Evolutionary conservation across 2,888 invertebrate genomes (phyloP), one percentile per base, ranked within the genome.

Genomic region (Sericinus montela): DNA sequence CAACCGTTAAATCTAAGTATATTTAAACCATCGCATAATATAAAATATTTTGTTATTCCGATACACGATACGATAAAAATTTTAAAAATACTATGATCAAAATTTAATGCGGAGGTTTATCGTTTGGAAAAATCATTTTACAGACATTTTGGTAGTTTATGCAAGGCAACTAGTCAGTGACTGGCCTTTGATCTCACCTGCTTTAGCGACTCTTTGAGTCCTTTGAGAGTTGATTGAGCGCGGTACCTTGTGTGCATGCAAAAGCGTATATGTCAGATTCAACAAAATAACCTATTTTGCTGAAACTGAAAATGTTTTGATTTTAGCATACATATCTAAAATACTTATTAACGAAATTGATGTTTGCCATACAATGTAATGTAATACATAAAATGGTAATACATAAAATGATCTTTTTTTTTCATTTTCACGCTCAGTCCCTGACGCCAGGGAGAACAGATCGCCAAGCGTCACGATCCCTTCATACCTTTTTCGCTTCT

Each of bases 191-290:
- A 30, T 30, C 30, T 44, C 28, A 32, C 32, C 43, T 48, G 38
- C 48, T 48, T 39, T 44, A 38, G 32, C 39, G 43, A 43, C 43
- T 48, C 48, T 48, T 43, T 43, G 38, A 32, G 43, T 48, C 39
- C 48, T 44, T 48, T 48, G 48, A 48, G 48, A 48, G 29, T 48
- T 48, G 48, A 48, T 48, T 42, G 32, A 51, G 41, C 42, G 45
- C 37, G 41, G 40, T 45, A 42, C 34, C 30, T 45, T 46, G 25
- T 51, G 37, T 38, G 34, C 36, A 42, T 28, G 19, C 32, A 13
- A 43, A 42, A 32, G 25, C 11, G 7, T 42, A 13, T 42, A 42
- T 42, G 35, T 41, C 29, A 16, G 9, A 32, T n/a, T 19, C 42
- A 32, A 16, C 30, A 36, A 42, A 36, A 36, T 30, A 48, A 36